Evolutionary conservation across 1,140 invertebrate species (phyloP).

Genomic region (Colletes latitarsis): DNA sequence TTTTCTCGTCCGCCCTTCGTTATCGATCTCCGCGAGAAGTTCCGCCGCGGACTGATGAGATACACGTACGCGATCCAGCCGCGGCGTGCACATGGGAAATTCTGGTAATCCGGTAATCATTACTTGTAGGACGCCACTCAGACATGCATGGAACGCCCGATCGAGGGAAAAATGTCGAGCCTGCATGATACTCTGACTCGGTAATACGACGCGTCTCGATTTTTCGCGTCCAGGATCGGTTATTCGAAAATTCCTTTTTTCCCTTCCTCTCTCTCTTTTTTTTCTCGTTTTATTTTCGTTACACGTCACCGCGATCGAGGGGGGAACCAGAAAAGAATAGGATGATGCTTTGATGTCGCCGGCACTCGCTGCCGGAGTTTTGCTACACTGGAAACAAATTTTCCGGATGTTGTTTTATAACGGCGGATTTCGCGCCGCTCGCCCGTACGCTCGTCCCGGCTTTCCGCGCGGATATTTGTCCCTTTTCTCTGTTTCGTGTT

Average conservation of each 20-base stretch:
- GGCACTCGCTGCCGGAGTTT: slow-evolving; percentile 17
- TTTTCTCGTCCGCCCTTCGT: slow-evolving; percentile 35
- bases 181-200: background rate
- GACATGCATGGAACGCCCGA: slow-evolving; percentile 39
- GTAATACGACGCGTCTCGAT: slow-evolving; percentile 20
- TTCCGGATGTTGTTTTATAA: slow-evolving; percentile 45
- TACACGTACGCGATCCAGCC: slow-evolving; percentile 6
- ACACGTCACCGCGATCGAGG: background rate
- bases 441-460: slow-evolving; percentile 4
- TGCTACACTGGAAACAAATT: slow-evolving; percentile 38
- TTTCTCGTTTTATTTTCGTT: slow-evolving; percentile 14
- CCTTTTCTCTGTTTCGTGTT: background rate
- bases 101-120: slow-evolving; percentile 52
- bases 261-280: background rate
- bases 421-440: slow-evolving; percentile 30
- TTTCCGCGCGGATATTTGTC: slow-evolving; percentile 16
- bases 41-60: slow-evolving; percentile 37
- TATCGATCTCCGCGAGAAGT: slow-evolving; percentile 48
- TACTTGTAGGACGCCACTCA: slow-evolving; percentile 48
- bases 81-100: slow-evolving; percentile 42
- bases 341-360: slow-evolving; percentile 13
- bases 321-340: background rate
- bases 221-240: slow-evolving; percentile 20
- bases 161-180: slow-evolving; percentile 5
- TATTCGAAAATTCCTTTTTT: slow-evolving; percentile 14